These are phyloP conservation scores for Euplexia lucipara DNA, from an alignment of 2,888 invertebrate species.

Conservation along the genomic window DNA sequence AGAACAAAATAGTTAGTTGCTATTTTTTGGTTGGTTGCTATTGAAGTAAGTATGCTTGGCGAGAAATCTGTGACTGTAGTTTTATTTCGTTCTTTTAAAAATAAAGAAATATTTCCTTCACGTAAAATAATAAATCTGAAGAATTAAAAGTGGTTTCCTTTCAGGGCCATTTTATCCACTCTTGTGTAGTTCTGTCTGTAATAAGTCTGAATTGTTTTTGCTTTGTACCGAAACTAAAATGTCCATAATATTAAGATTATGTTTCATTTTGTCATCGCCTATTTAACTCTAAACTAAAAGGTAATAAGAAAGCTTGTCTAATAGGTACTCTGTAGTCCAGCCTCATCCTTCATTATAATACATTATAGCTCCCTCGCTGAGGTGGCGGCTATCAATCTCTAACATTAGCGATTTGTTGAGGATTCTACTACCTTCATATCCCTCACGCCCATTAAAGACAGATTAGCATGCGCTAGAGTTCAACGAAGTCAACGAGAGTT, in stretches of 20 bases:
- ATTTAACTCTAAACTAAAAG: too few relatives aligned
- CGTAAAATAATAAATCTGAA: too few relatives aligned
- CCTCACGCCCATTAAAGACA: constrained; percentile 32
- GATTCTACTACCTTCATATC: constrained; percentile 15
- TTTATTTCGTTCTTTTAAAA: too few relatives aligned
- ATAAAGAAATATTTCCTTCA: too few relatives aligned
- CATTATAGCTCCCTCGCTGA: constrained; percentile 8
- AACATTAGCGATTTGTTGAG: constrained; percentile 42
- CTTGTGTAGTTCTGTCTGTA: background rate
- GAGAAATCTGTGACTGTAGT: too few relatives aligned
- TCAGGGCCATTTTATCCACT: too few relatives aligned
- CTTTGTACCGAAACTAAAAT: background rate
- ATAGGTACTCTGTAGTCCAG: constrained; percentile 5
- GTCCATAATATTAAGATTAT: too few relatives aligned
- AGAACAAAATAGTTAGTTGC: too few relatives aligned
- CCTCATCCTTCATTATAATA: constrained; percentile 23
- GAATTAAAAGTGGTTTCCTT: too few relatives aligned
- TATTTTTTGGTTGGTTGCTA: too few relatives aligned
- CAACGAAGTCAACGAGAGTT: background rate
- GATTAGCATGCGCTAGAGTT: constrained; percentile 18
- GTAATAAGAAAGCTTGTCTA: constrained; percentile 6
- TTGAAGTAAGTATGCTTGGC: too few relatives aligned
- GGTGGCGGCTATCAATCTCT: constrained; percentile 38
- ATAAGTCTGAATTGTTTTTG: background rate
- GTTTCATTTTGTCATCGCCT: too few relatives aligned